Base-by-base conservation (phyloP, 2,888 invertebrate species). In the Aricia artaxerxes region DNA sequence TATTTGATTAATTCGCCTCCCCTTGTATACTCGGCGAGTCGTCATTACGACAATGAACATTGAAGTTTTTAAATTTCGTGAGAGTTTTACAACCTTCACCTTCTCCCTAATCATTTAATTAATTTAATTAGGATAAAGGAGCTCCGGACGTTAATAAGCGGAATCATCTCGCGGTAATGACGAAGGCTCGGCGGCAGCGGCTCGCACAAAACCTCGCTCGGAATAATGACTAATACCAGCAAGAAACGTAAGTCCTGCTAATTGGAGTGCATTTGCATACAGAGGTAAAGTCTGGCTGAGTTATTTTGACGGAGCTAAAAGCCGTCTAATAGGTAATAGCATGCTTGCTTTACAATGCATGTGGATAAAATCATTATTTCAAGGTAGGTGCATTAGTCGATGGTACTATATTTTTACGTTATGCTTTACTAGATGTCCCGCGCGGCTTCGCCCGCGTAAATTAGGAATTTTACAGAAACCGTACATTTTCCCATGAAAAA, bases 1-100 rank as follows among this genome's bases (percentile, higher is more conserved):
- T 94, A 94, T 94, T 94, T 94, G 94, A 94, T 94, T 94, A 94
- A 94, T 94, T 94, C 92, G 93, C 93, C 93, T 93, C 94, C 94
- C 94, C 93, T 93, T 92, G 93, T 93, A 93, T 91, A 92, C 91
- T 91, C 92, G 90, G 88, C 88, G 90, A 93, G 91, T 92, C 94
- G 93, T 93, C 85, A 85, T 85, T 93, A 92, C 92, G 91, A 89
- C 90, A 88, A 90, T 90, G 90, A 89, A 92, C 92, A 91, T 90
- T 91, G 92, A 69, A 92, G 92, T 94, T 94, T 94, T 93, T 92
- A 93, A 94, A 93, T 93, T 93, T 90, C 88, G 90, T 90, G 88
- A 91, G 90, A 90, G 91, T 89, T 90, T 91, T 90, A 88, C 90
- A 93, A 92, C 94, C 93, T 94, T 94, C 92, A 94, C 93, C 94